Base-by-base conservation (phyloP, 2,113 vertebrate genomes). In the Cyanocitta stelleri region DNA sequence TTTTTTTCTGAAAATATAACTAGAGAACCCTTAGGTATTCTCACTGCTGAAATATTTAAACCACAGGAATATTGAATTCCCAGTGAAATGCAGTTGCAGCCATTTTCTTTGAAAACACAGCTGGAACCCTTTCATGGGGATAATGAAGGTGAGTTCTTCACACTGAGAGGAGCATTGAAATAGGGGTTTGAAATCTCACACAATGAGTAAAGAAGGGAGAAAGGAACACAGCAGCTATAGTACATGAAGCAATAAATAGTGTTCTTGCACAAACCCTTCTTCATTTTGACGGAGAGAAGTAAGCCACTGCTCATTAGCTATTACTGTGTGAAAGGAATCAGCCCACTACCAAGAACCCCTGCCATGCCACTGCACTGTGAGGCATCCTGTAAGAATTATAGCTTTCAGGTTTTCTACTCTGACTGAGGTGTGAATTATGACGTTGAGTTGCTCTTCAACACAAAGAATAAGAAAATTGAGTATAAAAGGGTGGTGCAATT, bases 71-170 rank as follows among this genome's bases (percentile, higher is more conserved):
- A 55, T 3, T 84, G 64, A 84, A 49, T 74, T 90, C 44, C 24
- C 27, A 51, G n/a, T 59, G 64, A 93, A 92, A 85, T 75, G 43
- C 39, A 89, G 24, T 81, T 59, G 30, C 59, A 82, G 69, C 61
- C 69, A 75, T 96, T 92, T 95, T 67, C 39, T 92, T 75, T 52
- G 52, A 85, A 89, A 93, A 82, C 82, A n/a, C 86, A 81, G 64
- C 33, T 67, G 77, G 91, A 85, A 17, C 20, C 11, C 23, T 86
- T 92, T 95, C n/a, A 55, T 43, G 55, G 43, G 30, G 10, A 73
- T 90, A 90, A 89, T 51, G 39, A 74, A 90, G 59, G 72, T 62
- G 82, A 90, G 37, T 27, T 76, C 52, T 68, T 89, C 80, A 84
- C 43, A 83, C 24, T 73, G 62, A 73, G 44, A 71, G 11, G 13